Evolutionary conservation across 2,797 vertebrate species (phyloP).

Genomic region (Carduelis carduelis): DNA sequence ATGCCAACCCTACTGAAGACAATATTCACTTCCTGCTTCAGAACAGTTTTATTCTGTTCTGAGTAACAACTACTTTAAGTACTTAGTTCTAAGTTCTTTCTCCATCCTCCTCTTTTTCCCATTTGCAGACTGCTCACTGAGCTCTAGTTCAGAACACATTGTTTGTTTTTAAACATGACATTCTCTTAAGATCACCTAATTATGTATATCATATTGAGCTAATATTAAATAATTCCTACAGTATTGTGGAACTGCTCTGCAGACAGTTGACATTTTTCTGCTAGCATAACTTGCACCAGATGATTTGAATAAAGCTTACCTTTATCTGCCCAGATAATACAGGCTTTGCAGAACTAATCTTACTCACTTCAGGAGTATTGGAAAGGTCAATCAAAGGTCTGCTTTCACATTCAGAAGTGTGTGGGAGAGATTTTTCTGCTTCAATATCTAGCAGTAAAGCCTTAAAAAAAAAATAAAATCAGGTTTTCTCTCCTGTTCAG

Average conservation of each 20-base stretch:
- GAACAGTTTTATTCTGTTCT: background rate
- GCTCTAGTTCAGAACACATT: background rate
- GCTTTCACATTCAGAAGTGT: conserved; percentile 57
- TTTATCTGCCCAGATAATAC: conserved; percentile 71
- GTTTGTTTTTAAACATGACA: background rate
- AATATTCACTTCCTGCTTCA: background rate
- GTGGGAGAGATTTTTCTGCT: conserved; percentile 21
- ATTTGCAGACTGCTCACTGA: background rate
- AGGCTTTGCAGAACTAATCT: conserved; percentile 26
- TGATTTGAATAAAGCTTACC: conserved; percentile 66
- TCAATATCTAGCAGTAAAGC: conserved; percentile 76
- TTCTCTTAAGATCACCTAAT: background rate
- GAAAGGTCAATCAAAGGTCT: conserved; percentile 88
- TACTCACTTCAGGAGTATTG: conserved; percentile 83
- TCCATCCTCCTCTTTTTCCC: background rate
- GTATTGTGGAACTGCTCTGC: background rate
- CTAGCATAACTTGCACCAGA: background rate
- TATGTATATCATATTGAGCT: background rate
- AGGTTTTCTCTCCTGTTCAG: background rate
- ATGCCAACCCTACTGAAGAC: background rate
- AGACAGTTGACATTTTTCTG: background rate
- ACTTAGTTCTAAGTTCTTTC: background rate
- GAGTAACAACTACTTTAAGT: background rate
- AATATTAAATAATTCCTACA: background rate
- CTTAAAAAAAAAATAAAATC: conserved; percentile 47